phyloP scores from a whole-genome alignment of 2,888 invertebrate genomes.

The Ecdyonurus torrentis region DNA sequence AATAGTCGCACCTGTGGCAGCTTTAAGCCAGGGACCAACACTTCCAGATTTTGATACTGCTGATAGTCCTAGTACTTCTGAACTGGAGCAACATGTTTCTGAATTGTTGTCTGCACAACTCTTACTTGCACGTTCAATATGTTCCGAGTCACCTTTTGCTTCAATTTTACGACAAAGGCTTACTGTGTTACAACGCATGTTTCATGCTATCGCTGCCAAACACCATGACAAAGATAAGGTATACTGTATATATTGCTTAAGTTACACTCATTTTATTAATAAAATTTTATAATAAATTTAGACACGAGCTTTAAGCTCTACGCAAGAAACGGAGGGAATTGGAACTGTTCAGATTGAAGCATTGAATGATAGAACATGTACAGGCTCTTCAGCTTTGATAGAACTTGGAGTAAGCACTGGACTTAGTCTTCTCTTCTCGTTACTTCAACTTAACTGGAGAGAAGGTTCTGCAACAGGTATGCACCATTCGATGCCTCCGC shows the following conservation, averaged over 20 bases:
- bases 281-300: too few species aligned
- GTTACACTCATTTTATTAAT: too few species aligned
- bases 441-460: constrained; percentile 41
- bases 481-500: neutral
- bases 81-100: constrained; percentile 35
- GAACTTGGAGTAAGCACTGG: constrained; percentile 44
- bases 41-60: constrained; percentile 35
- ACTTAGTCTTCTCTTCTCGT: constrained; percentile 37
- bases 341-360: constrained; percentile 1
- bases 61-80: constrained; percentile 28
- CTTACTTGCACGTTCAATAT: constrained; percentile 34
- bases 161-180: constrained; percentile 34
- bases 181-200: constrained; percentile 36
- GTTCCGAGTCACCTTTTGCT: constrained; percentile 38
- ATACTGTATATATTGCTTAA: too few species aligned
- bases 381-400: constrained; percentile 35
- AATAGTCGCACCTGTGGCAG: constrained; percentile 19
- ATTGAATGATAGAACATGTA: constrained; percentile 12
- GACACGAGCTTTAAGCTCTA: constrained; percentile 3
- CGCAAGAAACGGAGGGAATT: constrained; percentile 2
- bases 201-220: constrained; percentile 34
- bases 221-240: constrained; percentile 33
- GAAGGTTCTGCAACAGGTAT: constrained; percentile 24
- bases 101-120: constrained; percentile 34
- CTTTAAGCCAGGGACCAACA: constrained; percentile 22